phyloP scores from a whole-genome alignment of 2,113 vertebrate species.

The Zosterops japonicus region DNA sequence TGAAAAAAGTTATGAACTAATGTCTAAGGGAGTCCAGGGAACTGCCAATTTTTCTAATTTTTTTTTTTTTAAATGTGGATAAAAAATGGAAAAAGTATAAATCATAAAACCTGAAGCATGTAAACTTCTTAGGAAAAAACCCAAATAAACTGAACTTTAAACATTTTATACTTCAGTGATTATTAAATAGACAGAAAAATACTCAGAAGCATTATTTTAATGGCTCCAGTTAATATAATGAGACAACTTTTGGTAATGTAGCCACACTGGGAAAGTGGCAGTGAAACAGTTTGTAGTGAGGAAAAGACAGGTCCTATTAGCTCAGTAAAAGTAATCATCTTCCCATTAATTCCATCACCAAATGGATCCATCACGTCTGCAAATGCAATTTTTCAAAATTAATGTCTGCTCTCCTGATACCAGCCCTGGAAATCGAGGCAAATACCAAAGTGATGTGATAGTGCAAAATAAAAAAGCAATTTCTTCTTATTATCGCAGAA shows the following conservation, averaged over 20 bases:
- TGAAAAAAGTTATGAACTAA: background rate
- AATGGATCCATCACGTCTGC: background rate
- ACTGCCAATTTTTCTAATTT: background rate
- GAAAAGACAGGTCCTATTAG: background rate
- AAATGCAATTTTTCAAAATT: conserved; percentile 18
- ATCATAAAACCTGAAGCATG: background rate
- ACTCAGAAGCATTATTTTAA: background rate
- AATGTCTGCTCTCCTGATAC: background rate
- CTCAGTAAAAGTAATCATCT: conserved; percentile 22
- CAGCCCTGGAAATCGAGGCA: background rate
- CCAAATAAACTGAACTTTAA: background rate
- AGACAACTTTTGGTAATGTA: background rate
- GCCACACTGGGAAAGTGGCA: background rate
- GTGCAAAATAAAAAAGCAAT: background rate
- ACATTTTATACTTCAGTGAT: background rate
- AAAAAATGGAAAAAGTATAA: background rate
- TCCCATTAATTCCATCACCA: background rate
- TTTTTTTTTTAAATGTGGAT: background rate
- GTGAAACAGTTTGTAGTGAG: background rate
- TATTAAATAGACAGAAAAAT: background rate
- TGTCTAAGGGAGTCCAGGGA: background rate
- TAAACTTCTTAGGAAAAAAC: background rate
- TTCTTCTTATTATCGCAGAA: background rate
- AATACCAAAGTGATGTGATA: background rate
- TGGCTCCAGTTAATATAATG: background rate